Evolutionary conservation across 92 coral and sea anemone species (phyloP), one percentile per base, ranked within the genome.

Genomic region (Umimayanthus chanpuru): DNA sequence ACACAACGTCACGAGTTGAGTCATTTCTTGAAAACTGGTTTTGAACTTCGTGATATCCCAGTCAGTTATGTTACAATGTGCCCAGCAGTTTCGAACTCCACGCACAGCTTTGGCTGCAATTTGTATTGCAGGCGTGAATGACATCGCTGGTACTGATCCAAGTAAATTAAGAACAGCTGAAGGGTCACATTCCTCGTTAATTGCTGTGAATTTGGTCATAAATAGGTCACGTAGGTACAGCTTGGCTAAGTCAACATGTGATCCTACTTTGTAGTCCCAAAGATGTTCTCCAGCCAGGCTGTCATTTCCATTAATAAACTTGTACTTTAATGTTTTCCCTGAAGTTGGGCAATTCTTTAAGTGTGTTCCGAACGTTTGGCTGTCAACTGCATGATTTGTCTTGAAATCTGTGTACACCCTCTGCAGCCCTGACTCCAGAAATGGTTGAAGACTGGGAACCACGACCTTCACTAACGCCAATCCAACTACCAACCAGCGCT

Each of bases 211-310:
- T n/a, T 20, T 18, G 21, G 71, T n/a, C 71, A 65, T 65, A 65
- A 18, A 65, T 20, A 20, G 21, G 5, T 65, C 26, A 14, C 26
- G 71, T 18, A 65, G 71, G 26, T 15, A 65, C 26, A 65, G 71
- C 71, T 65, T 65, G 71, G 71, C 71, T n/a, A 65, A 65, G 71
- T 65, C 71, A 65, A 65, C 71, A 14, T 65, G 71, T 1, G 71
- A 65, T 65, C 71, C 71, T 18, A 65, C 71, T n/a, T 65, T 65
- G 71, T 65, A 65, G 26, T 65, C 71, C 7, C 11, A 11, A 65
- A 26, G n/a, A 4, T 20, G 21, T 0, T 26, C 71, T 65, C 71
- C 6, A 15, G 71, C 5, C 26, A 65, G 26, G 71, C 71, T 10
- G 23, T 10, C n/a, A 65, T 65, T 65, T 5, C 71, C 71, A 65